Percentiles rank a stretch among this genome's conserved stretches.
Evolutionary conservation across 2,888 invertebrate genomes (phyloP).

Genomic region (Nebria brevicollis): DNA sequence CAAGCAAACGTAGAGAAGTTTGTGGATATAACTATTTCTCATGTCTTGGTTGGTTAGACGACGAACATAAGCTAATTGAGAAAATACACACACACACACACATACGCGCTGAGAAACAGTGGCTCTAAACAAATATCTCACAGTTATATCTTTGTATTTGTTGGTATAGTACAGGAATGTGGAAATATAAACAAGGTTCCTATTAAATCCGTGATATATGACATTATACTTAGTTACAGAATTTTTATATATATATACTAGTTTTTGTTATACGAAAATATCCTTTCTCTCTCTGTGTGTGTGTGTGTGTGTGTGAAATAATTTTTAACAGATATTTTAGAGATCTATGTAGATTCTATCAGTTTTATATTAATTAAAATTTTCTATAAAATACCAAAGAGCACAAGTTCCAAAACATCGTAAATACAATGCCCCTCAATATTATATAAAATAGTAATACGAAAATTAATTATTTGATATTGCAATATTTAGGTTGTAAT

Average conservation of each 20-base stretch:
- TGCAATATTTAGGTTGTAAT: too few species aligned
- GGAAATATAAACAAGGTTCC: conserved; percentile 16
- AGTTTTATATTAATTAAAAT: not conserved
- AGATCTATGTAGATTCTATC: not conserved
- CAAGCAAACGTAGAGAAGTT: not conserved
- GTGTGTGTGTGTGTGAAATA: conserved; percentile 5
- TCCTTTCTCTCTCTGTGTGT: not conserved
- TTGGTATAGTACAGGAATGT: conserved; percentile 12
- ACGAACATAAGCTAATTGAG: conserved; percentile 23
- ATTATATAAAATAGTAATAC: too few species aligned
- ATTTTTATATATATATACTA: conserved; percentile 3
- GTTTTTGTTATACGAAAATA: not conserved
- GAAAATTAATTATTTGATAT: too few species aligned
- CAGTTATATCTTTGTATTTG: conserved; percentile 5
- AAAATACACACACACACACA: conserved; percentile 18
- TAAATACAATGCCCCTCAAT: too few species aligned
- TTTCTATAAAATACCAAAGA: not conserved
- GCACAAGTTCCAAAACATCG: too few species aligned
- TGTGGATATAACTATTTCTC: conserved; percentile 24
- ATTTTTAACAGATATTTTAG: not conserved
- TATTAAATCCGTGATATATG: conserved; percentile 25
- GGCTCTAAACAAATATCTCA: conserved; percentile 17
- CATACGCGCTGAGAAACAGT: not conserved
- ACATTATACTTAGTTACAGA: conserved; percentile 11
- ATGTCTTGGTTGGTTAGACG: conserved; percentile 1